phyloP scores from a whole-genome alignment of 1,140 invertebrate genomes.

The Oedothorax gibbosus region DNA sequence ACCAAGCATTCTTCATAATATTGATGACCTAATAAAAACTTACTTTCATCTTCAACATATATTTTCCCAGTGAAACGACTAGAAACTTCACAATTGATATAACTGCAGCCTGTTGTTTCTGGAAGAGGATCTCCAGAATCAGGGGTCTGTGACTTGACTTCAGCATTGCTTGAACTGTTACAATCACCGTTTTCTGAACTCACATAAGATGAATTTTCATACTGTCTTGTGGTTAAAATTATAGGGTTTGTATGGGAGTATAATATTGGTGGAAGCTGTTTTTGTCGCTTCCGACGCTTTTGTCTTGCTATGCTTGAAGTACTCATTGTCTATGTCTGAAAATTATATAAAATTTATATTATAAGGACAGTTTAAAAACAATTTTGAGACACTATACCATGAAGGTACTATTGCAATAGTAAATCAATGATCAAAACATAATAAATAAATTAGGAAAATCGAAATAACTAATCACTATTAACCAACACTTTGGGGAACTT shows the following conservation, averaged over 20 bases:
- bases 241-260: no score
- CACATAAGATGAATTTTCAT: slow-evolving; percentile 14
- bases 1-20: background rate
- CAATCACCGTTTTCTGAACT: background rate
- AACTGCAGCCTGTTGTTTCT: slow-evolving; percentile 26
- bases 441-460: no score
- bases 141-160: background rate
- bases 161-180: background rate
- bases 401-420: no score
- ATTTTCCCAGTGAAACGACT: slow-evolving; percentile 39
- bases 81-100: slow-evolving; percentile 39
- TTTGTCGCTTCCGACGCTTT: slow-evolving; percentile 26
- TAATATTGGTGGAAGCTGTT: slow-evolving; percentile 7
- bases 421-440: no score
- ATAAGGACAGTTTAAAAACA: no score
- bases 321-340: slow-evolving; percentile 21
- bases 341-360: no score
- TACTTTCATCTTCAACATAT: slow-evolving; percentile 52
- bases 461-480: no score
- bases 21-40: background rate
- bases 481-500: no score
- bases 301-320: slow-evolving; percentile 46
- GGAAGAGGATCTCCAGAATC: background rate
- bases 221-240: background rate
- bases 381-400: no score